Base-by-base conservation (phyloP, 2,888 invertebrate genomes). In the Schrankia costaestrigalis region DNA sequence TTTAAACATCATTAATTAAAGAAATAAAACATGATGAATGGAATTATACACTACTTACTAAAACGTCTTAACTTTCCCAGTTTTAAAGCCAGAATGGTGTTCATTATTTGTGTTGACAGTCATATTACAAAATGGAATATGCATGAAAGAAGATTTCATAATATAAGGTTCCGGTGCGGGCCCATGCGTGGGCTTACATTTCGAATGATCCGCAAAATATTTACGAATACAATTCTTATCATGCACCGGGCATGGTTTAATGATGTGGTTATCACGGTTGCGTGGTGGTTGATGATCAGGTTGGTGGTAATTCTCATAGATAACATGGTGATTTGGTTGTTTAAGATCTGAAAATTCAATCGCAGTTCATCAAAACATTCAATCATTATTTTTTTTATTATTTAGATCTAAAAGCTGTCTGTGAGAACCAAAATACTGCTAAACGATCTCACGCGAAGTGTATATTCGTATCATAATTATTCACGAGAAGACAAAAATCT, bases 191-290 rank as follows among this genome's bases (percentile, higher is more conserved):
- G 46, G 49, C 3, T 38, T 22, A 18, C 65, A 64, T 1, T 31
- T 30, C 0, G 46, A 54, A 14, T 59, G 41, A 0, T 30, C 7
- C 1, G 48, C 45, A 3, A 64, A 43, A 25, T 44, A 63, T 0
- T 30, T 25, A 11, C 49, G 45, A 11, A 64, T 61, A 11, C 65
- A 64, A 24, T 51, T 48, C 38, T 58, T 5, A 15, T 65, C 56
- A 0, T 47, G 22, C 0, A 40, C 21, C 6, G 43, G 31, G 18
- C 64, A 65, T 3, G 64, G 64, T 7, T 49, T 49, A 1, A 28
- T 3, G n/a, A 42, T 11, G 13, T 22, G 13, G 1, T 29, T 14
- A 2, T 22, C 3, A n/a, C n/a, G n/a, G n/a, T n/a, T n/a, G n/a
- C n/a, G n/a, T n/a, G n/a, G n/a, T n/a, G n/a, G n/a, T n/a, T 46